These are phyloP conservation scores for Melierax canorus DNA, from an alignment of 2,113 vertebrate genomes.

Conservation along the genomic window DNA sequence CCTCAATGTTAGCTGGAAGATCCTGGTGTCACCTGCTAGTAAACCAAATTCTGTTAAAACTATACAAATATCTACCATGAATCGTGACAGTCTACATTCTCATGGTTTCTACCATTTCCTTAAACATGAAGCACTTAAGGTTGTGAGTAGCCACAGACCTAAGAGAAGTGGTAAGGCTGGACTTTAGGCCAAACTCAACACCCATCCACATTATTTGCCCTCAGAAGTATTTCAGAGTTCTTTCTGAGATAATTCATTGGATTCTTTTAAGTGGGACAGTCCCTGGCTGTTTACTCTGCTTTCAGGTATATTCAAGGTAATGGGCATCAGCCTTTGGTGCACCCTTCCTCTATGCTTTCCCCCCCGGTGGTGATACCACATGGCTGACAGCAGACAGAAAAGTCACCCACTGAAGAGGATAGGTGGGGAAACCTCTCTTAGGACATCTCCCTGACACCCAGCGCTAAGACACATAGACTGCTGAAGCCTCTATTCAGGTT, in stretches of 20 bases:
- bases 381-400: neutral
- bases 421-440: neutral
- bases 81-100: neutral
- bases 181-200: neutral
- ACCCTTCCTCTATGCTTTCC: neutral
- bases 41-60: neutral
- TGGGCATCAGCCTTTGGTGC: neutral
- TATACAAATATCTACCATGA: neutral
- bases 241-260: neutral
- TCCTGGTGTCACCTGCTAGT: neutral
- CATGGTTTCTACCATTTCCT: neutral
- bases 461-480: neutral
- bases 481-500: neutral
- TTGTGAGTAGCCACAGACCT: neutral
- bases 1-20: neutral
- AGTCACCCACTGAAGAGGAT: neutral
- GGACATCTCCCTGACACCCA: neutral
- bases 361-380: neutral
- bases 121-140: neutral
- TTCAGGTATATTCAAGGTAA: neutral
- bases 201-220: neutral
- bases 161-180: neutral
- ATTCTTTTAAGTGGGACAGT: neutral
- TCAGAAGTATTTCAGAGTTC: neutral
- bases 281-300: neutral